Conservation (phyloP, 2,888 invertebrate species). For the Esperia sulphurella region DNA sequence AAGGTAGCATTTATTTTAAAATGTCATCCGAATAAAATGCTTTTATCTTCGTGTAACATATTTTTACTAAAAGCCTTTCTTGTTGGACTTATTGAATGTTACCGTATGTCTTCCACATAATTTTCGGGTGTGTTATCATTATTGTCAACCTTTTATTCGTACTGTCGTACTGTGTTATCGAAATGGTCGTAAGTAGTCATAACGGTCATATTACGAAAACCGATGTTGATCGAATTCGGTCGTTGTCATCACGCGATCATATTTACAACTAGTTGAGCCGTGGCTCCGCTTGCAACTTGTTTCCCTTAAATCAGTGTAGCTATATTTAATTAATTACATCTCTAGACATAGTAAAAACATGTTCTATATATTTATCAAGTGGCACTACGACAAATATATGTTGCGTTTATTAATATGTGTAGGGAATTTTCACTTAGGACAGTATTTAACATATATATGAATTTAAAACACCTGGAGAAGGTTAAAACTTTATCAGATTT, state of each 20-base stretch:
- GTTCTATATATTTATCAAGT: too few species aligned
- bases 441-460: too few species aligned
- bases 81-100: slow-evolving; percentile 5
- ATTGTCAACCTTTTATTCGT: slow-evolving; percentile 8
- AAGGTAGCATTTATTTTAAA: slow-evolving; percentile 11
- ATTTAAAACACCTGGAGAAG: too few species aligned
- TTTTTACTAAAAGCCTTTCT: slow-evolving; percentile 11
- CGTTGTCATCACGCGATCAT: slow-evolving; percentile 22
- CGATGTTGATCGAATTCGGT: slow-evolving; percentile 17
- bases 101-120: slow-evolving; percentile 1
- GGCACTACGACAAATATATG: too few species aligned
- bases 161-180: slow-evolving; percentile 5
- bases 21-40: slow-evolving; percentile 11
- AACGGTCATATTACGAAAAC: slow-evolving; percentile 27
- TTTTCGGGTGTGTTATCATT: slow-evolving; percentile 8
- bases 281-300: too few species aligned
- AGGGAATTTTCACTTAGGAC: too few species aligned
- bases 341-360: too few species aligned
- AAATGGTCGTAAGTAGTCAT: slow-evolving; percentile 2
- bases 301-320: too few species aligned
- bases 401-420: too few species aligned
- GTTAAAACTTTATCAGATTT: slow-evolving; percentile 5
- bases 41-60: slow-evolving; percentile 10
- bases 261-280: too few species aligned
- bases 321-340: too few species aligned